These are phyloP conservation scores for Seriola rivoliana DNA, from an alignment of 2,113 vertebrate genomes.

Conservation along the genomic window DNA sequence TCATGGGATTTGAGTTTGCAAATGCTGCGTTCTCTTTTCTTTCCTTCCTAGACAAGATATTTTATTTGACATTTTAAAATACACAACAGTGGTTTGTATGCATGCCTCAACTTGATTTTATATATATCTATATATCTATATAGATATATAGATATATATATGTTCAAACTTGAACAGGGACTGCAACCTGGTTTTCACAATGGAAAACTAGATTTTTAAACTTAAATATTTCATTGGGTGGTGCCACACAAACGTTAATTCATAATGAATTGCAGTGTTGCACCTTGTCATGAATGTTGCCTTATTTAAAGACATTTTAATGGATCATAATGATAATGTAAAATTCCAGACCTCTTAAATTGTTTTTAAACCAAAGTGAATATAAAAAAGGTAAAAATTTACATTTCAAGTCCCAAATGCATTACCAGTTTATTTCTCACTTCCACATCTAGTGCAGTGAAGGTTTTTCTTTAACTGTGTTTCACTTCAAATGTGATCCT, in stretches of 20 bases:
- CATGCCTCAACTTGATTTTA: constrained; percentile 46
- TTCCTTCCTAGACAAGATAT: constrained; percentile 45
- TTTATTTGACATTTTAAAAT: constrained; percentile 68
- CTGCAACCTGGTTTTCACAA: constrained; percentile 70
- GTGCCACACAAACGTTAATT: constrained; percentile 69
- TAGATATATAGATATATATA: constrained; percentile 32
- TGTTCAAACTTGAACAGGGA: constrained; percentile 65
- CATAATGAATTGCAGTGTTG: constrained; percentile 78
- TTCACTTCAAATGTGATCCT: constrained; percentile 11
- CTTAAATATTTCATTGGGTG: constrained; percentile 56
- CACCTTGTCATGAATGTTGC: constrained; percentile 66
- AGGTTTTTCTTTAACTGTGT: neutral
- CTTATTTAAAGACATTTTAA: constrained; percentile 77
- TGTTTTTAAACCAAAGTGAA: constrained; percentile 70
- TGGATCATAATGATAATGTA: constrained; percentile 55
- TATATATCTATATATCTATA: neutral
- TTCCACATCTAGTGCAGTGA: neutral
- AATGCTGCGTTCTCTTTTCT: constrained; percentile 67
- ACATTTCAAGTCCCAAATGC: constrained; percentile 44
- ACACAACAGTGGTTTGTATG: constrained; percentile 65
- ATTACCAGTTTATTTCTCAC: constrained; percentile 35
- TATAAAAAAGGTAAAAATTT: constrained; percentile 40
- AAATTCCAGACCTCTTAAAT: constrained; percentile 55
- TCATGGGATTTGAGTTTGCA: constrained; percentile 80
- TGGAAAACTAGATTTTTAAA: constrained; percentile 67